A percentile compares a stretch with the other conserved stretches of the same genome.
phyloP scores from a whole-genome alignment of 2,888 invertebrate species.

The Leptopilina syphax region DNA sequence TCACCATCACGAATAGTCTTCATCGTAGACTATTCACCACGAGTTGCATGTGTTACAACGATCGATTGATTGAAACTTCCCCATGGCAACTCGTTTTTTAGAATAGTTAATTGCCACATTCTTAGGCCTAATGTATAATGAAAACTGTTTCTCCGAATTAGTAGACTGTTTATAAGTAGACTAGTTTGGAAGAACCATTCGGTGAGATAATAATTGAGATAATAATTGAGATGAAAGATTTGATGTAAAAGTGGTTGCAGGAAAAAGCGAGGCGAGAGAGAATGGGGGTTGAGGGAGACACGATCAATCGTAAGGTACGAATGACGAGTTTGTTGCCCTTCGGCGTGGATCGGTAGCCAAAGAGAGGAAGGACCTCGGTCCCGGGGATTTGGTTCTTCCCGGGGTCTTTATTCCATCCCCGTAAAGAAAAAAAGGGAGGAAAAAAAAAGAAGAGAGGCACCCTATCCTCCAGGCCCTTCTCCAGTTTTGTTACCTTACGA shows the following conservation, averaged over 20 bases:
- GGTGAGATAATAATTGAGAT: too few relatives aligned
- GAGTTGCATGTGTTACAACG: background rate
- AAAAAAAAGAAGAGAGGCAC: conserved; percentile 2
- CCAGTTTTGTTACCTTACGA: background rate
- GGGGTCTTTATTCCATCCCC: conserved; percentile 25
- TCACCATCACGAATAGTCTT: background rate
- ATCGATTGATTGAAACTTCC: conserved; percentile 51
- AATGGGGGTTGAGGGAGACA: background rate
- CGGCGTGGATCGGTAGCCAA: background rate
- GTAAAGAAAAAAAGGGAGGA: background rate
- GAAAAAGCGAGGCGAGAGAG: background rate
- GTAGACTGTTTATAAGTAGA: too few relatives aligned
- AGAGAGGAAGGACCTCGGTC: conserved; percentile 13
- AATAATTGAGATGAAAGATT: too few relatives aligned
- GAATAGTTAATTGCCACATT: too few relatives aligned
- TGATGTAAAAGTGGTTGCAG: background rate
- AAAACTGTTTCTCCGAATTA: too few relatives aligned
- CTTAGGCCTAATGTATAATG: too few relatives aligned
- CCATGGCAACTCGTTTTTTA: conserved; percentile 51
- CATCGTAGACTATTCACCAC: background rate
- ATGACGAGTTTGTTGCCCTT: conserved; percentile 40
- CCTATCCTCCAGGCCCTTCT: conserved; percentile 16
- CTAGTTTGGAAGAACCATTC: too few relatives aligned
- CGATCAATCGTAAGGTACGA: conserved; percentile 39
- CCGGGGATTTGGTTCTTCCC: conserved; percentile 36